Conservation (phyloP, 2,113 vertebrate genomes). For the Ptyas mucosa region DNA sequence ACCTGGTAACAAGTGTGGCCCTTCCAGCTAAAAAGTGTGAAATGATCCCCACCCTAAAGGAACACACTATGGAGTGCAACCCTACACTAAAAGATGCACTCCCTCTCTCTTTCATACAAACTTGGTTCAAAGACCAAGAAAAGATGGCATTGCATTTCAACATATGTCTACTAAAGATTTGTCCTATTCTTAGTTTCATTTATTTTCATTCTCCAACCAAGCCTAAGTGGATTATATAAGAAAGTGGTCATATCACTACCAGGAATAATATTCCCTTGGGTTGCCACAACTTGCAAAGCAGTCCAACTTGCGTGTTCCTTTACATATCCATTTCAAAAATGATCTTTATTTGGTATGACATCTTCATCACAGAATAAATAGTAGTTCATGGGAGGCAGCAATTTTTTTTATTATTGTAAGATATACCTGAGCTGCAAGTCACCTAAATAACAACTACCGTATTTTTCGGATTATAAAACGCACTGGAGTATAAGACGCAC, state of each 20-base stretch:
- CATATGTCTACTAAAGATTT: neutral
- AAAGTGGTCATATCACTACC: neutral
- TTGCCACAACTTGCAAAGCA: neutral
- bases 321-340: neutral
- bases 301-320: neutral
- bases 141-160: neutral
- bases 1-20: neutral
- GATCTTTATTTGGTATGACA: neutral
- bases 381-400: neutral
- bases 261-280: neutral
- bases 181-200: neutral
- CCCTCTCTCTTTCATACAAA: neutral
- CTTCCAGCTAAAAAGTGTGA: neutral
- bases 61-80: neutral
- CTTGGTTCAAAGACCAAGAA: neutral
- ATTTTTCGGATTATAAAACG: too few species aligned
- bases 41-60: neutral
- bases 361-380: neutral
- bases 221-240: neutral
- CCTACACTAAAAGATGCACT: neutral
- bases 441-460: neutral
- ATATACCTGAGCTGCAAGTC: neutral
- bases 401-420: neutral
- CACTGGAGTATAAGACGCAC: too few species aligned
- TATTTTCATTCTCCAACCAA: neutral